Evolutionary conservation across 2,113 vertebrate genomes (phyloP), one percentile per base, ranked within the genome.

Genomic region (Cynopterus brachyotis): DNA sequence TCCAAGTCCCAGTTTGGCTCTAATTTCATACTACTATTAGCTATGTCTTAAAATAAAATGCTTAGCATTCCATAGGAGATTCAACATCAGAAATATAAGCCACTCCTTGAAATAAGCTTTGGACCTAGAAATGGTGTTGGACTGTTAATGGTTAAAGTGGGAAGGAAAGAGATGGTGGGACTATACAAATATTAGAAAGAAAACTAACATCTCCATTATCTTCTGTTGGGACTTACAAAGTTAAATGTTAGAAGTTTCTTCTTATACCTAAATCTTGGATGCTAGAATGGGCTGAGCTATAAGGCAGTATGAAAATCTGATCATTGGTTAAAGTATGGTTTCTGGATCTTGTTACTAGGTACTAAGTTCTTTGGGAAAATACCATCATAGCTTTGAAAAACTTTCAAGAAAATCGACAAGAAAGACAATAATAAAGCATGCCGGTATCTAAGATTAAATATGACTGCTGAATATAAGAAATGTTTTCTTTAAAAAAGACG

Each of bases 401-500:
- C 60, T 22, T 50, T 73, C 35, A 81, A 91, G n/a, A 69, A 95
- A 62, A 87, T 30, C 28, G 20, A 70, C 22, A 83, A 81, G 30
- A 47, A 53, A 78, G 55, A 76, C 1, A 60, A 55, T 76, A 67
- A 42, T 6, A 60, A 93, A 81, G 30, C 42, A 88, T 5, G 5
- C 17, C 1, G 5, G 47, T 70, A 66, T 66, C 47, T 55, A 73
- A 19, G 26, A 79, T 82, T 83, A 95, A 81, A 30, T 72, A 64
- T 59, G 30, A 89, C 17, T 55, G 50, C 16, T 35, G 15, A 53
- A 69, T 2, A 24, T 66, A 70, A 91, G 20, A 89, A 79, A 80
- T 28, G 20, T 53, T 94, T 86, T 80, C 81, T 60, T 75, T 90
- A 70, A 78, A 93, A 96, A 78, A 84, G 47, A 93, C 50, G 35